phyloP scores from a whole-genome alignment of 2,888 invertebrate species.

The Hirudinaria manillensis region DNA sequence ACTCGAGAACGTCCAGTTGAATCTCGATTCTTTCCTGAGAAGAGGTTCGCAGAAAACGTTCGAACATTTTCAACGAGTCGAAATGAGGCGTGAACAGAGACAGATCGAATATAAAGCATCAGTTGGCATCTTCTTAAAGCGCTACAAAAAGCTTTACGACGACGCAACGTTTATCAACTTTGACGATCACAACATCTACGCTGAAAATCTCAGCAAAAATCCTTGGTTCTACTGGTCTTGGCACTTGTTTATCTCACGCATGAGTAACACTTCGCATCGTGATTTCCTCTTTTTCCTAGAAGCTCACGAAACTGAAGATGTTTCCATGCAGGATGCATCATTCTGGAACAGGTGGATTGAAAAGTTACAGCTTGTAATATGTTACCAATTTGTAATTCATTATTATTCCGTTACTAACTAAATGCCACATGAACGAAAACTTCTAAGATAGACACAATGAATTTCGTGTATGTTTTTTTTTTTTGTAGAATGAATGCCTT shows the following conservation, averaged over 20 bases:
- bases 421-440: too few relatives aligned
- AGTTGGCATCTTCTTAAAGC: neutral
- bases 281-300: neutral
- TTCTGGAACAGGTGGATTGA: slow-evolving; percentile 1
- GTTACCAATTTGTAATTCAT: too few relatives aligned
- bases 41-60: too few relatives aligned
- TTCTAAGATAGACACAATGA: too few relatives aligned
- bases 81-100: too few relatives aligned
- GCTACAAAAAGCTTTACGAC: neutral
- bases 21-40: too few relatives aligned
- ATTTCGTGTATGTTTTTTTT: too few relatives aligned
- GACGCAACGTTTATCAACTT: neutral
- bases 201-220: neutral
- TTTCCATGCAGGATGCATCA: neutral
- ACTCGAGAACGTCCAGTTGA: too few relatives aligned
- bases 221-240: neutral
- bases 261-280: neutral
- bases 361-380: too few relatives aligned
- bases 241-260: slow-evolving; percentile 1
- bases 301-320: slow-evolving; percentile 3
- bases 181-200: slow-evolving; percentile 4
- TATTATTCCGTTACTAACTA: too few relatives aligned
- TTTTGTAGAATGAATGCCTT: too few relatives aligned
- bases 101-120: neutral
- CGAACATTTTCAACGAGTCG: too few relatives aligned